These are phyloP conservation scores for Myodes glareolus DNA, from an alignment of 2,113 vertebrate genomes.

Conservation along the genomic window DNA sequence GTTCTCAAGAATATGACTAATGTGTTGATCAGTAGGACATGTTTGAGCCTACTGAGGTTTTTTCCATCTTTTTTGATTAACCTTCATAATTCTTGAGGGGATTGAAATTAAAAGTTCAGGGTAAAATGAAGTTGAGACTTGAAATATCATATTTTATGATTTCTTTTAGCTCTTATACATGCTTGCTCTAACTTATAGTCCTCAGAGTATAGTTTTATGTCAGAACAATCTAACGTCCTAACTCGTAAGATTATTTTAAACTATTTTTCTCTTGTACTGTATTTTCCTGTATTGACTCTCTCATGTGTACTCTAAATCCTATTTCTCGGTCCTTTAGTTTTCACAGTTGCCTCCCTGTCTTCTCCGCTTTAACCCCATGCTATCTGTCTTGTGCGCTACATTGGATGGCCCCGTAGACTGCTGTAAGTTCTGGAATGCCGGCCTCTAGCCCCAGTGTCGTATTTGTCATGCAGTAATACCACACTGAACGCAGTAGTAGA, in stretches of 20 bases:
- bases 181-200: no score
- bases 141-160: constrained; percentile 14
- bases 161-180: background rate
- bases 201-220: constrained; percentile 5
- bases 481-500: background rate
- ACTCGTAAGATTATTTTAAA: background rate
- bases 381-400: background rate
- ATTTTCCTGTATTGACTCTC: constrained; percentile 34
- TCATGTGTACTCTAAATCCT: constrained; percentile 1
- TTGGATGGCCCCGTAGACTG: background rate
- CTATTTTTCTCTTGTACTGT: background rate
- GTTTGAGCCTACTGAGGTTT: constrained; percentile 15
- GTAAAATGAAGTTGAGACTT: constrained; percentile 21
- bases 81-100: constrained; percentile 21
- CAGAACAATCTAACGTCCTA: constrained; percentile 28
- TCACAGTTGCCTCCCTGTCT: background rate
- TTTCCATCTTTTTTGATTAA: constrained; percentile 26
- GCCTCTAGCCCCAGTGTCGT: background rate
- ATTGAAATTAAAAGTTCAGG: background rate
- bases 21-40: background rate
- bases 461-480: background rate
- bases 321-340: constrained; percentile 26
- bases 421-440: background rate
- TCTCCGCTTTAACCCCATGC: background rate
- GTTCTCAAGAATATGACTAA: background rate